phyloP scores from a whole-genome alignment of 2,888 invertebrate species.

The Asteroscopus sphinx region DNA sequence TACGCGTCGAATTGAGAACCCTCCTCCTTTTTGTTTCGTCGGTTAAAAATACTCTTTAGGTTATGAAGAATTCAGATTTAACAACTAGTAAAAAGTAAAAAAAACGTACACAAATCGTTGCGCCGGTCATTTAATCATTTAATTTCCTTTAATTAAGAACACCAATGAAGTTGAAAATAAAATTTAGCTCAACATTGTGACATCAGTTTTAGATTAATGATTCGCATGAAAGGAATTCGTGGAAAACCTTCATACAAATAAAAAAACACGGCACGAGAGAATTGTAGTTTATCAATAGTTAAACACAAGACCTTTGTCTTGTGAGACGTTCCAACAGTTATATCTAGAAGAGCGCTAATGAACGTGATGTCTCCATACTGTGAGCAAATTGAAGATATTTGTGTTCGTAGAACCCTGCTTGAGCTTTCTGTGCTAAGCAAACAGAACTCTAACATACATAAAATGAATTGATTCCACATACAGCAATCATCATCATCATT shows the following conservation, averaged over 20 bases:
- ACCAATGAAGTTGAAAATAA: background rate
- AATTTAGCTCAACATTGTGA: background rate
- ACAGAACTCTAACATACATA: constrained; percentile 6
- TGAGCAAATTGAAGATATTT: constrained; percentile 10
- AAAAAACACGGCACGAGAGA: constrained; percentile 22
- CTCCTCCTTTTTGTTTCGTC: too few relatives aligned
- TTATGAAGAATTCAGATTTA: too few relatives aligned
- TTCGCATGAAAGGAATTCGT: constrained; percentile 8
- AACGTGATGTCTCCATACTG: constrained; percentile 5
- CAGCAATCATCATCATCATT: too few relatives aligned
- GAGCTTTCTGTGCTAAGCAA: constrained; percentile 8
- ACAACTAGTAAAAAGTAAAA: background rate
- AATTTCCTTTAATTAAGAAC: background rate
- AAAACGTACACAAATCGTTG: too few relatives aligned
- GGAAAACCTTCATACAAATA: constrained; percentile 37
- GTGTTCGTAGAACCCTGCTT: background rate
- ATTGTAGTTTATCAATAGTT: constrained; percentile 36
- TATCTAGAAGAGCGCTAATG: constrained; percentile 21
- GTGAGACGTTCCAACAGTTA: constrained; percentile 25
- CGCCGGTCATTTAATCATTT: too few relatives aligned
- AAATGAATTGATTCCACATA: background rate
- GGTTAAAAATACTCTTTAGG: too few relatives aligned
- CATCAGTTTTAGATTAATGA: constrained; percentile 18
- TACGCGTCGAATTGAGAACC: too few relatives aligned
- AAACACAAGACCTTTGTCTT: constrained; percentile 29